Evolutionary conservation across 2,888 invertebrate genomes (phyloP), one percentile per base, ranked within the genome.

Genomic region (Limnephilus lunatus): DNA sequence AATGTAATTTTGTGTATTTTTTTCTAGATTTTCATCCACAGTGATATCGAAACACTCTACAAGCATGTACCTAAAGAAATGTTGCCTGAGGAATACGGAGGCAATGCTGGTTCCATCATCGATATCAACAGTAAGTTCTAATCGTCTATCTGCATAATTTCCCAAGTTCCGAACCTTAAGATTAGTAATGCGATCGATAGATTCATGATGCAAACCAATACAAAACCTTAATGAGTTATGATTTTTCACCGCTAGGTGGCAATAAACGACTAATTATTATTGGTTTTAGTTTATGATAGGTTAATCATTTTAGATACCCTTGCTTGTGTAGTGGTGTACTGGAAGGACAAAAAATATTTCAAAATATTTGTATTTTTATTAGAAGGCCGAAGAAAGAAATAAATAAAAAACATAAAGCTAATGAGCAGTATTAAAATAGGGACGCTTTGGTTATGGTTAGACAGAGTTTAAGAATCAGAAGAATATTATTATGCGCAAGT

Each of bases 1-100:
- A 68, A 68, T 68, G 25, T 68, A 68, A 19, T 25, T 68, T 68
- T 68, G 25, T 68, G 25, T 88, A 44, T 94, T 93, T 94, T 92
- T 93, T 94, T 95, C 92, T 95, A 96, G 96, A 98, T 98, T 94
- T 97, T 97, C 95, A 97, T 98, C 93, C 98, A 98, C 94, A 97
- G 97, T 82, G 97, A 97, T 93, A 95, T 97, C 93, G 97, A 97
- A 93, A 97, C 97, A 25, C 96, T 98, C 14, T 98, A 98, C 95
- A 97, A 98, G 94, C 96, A 97, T 94, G 96, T 98, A 92, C 98
- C 98, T 1, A 97, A 97, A 94, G 98, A 98, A 93, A 97, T 98
- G 95, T 95, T 98, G 92, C 98, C 98, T 0, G 95, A 97, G 90
- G 98, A 98, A 94, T 98, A 98, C 94, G 98, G 98, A 19, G 98